These are phyloP conservation scores for Pseudobourletiella spinata DNA, from an alignment of 1,140 invertebrate species.

Conservation along the genomic window DNA sequence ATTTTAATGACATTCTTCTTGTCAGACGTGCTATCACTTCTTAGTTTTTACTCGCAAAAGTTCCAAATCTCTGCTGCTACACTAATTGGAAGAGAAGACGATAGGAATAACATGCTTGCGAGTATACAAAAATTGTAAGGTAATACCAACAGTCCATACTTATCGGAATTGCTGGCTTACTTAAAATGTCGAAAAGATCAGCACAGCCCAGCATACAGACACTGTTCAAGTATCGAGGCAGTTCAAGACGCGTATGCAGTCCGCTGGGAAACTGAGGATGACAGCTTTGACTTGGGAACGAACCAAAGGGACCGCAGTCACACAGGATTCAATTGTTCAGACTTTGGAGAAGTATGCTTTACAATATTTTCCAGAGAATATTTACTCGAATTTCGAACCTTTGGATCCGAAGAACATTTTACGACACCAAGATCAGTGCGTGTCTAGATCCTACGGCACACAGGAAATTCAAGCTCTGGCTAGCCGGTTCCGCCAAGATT, in stretches of 20 bases:
- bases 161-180: neutral
- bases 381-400: too few relatives aligned
- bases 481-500: too few relatives aligned
- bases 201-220: neutral
- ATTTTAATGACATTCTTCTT: neutral
- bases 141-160: too few relatives aligned
- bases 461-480: too few relatives aligned
- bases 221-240: neutral
- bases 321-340: too few relatives aligned
- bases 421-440: too few relatives aligned
- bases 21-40: neutral
- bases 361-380: too few relatives aligned
- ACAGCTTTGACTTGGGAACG: too few relatives aligned
- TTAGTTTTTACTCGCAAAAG: neutral
- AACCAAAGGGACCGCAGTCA: too few relatives aligned
- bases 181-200: neutral
- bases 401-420: too few relatives aligned
- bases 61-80: neutral
- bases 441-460: too few relatives aligned
- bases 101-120: neutral
- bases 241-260: neutral
- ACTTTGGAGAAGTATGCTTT: too few relatives aligned
- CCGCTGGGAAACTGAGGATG: neutral
- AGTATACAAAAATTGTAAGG: neutral
- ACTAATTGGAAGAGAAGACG: slow-evolving; percentile 2